These are phyloP conservation scores for Drosophila tristis DNA, from an alignment of 1,140 invertebrate genomes.

Conservation along the genomic window DNA sequence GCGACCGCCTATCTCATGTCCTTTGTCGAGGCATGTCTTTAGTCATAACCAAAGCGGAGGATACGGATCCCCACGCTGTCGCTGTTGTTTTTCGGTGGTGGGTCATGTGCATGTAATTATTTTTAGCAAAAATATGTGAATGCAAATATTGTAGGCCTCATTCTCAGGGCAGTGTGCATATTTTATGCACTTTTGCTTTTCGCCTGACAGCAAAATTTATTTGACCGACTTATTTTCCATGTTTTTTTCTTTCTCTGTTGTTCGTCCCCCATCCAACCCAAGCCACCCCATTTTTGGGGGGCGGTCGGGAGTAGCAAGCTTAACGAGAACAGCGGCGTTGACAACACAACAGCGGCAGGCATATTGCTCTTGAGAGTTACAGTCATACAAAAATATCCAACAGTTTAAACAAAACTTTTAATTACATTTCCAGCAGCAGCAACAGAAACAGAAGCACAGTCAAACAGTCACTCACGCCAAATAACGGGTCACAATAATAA, in stretches of 20 bases:
- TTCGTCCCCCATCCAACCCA: not conserved
- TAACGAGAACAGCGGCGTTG: constrained; percentile 26
- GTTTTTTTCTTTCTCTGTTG: constrained; percentile 13
- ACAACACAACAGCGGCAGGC: constrained; percentile 27
- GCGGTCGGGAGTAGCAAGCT: not conserved
- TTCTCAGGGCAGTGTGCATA: constrained; percentile 49
- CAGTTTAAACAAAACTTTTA: constrained; percentile 76
- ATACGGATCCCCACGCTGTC: not conserved
- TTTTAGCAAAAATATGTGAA: constrained; percentile 74
- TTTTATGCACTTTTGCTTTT: constrained; percentile 78
- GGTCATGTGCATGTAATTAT: constrained; percentile 78
- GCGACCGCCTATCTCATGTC: constrained; percentile 45
- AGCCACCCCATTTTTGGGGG: constrained; percentile 3
- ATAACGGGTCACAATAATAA: constrained; percentile 16
- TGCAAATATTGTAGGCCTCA: constrained; percentile 75
- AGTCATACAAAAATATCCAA: constrained; percentile 38
- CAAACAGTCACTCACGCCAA: constrained; percentile 28
- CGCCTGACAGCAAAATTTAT: constrained; percentile 73
- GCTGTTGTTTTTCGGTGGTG: constrained; percentile 25
- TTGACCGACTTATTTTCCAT: constrained; percentile 62
- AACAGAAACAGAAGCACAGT: constrained; percentile 23
- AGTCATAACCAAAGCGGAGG: constrained; percentile 63
- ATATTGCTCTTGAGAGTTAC: constrained; percentile 49
- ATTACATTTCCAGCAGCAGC: constrained; percentile 60
- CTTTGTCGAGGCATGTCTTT: constrained; percentile 56